phyloP scores from a whole-genome alignment of 2,888 invertebrate species.

The Graphium colonna region DNA sequence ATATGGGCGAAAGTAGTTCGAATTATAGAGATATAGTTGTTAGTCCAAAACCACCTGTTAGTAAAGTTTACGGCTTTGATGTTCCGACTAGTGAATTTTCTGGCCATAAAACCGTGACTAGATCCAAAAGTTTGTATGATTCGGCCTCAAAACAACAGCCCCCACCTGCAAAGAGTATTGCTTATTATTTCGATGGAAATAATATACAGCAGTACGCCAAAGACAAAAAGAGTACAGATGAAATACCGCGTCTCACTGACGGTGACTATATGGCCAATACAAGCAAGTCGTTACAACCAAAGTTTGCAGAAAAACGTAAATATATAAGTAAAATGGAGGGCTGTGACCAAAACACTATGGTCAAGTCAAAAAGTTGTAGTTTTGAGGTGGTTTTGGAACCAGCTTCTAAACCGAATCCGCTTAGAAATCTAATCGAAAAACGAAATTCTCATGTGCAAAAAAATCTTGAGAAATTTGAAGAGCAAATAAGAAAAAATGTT shows the following conservation, averaged over 20 bases:
- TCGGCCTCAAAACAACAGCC: slow-evolving; percentile 55
- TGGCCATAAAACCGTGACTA: slow-evolving; percentile 68
- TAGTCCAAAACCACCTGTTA: slow-evolving; percentile 45
- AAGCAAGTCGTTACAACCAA: slow-evolving; percentile 67
- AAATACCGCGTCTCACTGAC: slow-evolving; percentile 80
- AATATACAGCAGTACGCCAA: slow-evolving; percentile 60
- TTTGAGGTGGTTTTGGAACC: slow-evolving; percentile 76
- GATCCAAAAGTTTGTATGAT: slow-evolving; percentile 70
- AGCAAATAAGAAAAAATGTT: slow-evolving; percentile 67
- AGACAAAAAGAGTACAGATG: slow-evolving; percentile 68
- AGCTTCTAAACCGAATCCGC: slow-evolving; percentile 68
- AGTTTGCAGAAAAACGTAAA: slow-evolving; percentile 64
- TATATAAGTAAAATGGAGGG: slow-evolving; percentile 70
- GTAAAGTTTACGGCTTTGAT: slow-evolving; percentile 66
- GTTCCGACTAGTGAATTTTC: slow-evolving; percentile 50
- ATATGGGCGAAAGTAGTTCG: slow-evolving; percentile 49
- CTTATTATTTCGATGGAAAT: slow-evolving; percentile 74
- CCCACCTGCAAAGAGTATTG: slow-evolving; percentile 69
- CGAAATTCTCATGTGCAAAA: slow-evolving; percentile 74
- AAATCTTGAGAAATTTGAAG: slow-evolving; percentile 82
- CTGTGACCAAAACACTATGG: slow-evolving; percentile 64
- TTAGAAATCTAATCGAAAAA: slow-evolving; percentile 71
- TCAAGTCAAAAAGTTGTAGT: slow-evolving; percentile 75
- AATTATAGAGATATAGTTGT: slow-evolving; percentile 30
- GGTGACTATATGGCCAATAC: slow-evolving; percentile 76